Evolutionary conservation across 2,888 invertebrate species (phyloP).

Genomic region (Drosophila aldrichi): DNA sequence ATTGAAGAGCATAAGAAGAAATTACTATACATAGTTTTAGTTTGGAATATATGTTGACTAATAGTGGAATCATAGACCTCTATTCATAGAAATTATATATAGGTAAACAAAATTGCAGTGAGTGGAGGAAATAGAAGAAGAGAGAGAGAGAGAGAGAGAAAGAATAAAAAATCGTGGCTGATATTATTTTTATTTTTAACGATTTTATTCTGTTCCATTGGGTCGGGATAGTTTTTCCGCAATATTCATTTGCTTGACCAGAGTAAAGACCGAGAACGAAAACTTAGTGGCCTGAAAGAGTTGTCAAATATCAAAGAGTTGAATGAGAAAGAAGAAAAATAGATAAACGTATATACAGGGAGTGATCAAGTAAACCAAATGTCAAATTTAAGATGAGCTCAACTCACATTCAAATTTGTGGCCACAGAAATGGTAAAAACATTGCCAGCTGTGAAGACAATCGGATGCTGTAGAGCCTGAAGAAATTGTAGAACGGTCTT

Average conservation of each 20-base stretch:
- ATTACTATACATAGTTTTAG: too few species aligned
- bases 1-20: neutral
- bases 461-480: constrained; percentile 67
- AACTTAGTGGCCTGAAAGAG: constrained; percentile 74
- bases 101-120: too few species aligned
- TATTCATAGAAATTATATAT: too few species aligned
- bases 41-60: too few species aligned
- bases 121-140: too few species aligned
- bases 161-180: neutral
- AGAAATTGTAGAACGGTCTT: constrained; percentile 64
- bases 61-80: too few species aligned
- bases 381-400: too few species aligned
- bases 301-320: neutral
- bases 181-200: neutral
- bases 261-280: constrained; percentile 77
- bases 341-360: too few species aligned
- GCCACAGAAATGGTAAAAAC: constrained; percentile 75
- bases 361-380: neutral
- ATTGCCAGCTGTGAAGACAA: constrained; percentile 73
- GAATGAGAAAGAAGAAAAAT: neutral
- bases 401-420: constrained; percentile 72
- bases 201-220: neutral
- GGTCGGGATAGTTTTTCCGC: constrained; percentile 59
- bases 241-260: constrained; percentile 78
- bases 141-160: neutral